Evolutionary conservation across 2,797 vertebrate species (phyloP).

Genomic region (Diplodus puntazzo): DNA sequence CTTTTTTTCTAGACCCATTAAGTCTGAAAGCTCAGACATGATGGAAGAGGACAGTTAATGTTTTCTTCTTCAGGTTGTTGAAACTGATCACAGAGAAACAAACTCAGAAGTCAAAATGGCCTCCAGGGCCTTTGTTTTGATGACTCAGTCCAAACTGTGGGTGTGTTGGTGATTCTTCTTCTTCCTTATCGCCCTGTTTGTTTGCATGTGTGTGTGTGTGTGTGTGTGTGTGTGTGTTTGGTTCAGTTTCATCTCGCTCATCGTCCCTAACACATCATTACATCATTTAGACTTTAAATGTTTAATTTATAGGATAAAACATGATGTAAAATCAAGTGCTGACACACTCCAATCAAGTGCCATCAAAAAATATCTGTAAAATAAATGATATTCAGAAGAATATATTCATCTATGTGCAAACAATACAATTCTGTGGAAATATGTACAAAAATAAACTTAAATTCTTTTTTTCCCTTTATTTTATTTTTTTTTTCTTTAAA

Average conservation of each 20-base stretch:
- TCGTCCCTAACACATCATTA: conserved; percentile 4
- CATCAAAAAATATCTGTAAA: not conserved
- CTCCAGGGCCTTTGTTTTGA: conserved; percentile 33
- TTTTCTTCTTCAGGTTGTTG: not conserved
- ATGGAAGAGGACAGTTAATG: not conserved
- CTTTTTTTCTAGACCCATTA: not conserved
- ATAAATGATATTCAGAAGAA: too few relatives aligned
- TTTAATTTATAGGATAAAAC: not conserved
- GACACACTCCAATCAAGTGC: not conserved
- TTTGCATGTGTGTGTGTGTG: conserved; percentile 29
- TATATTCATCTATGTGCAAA: too few relatives aligned
- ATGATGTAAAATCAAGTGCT: not conserved
- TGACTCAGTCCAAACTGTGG: conserved; percentile 63
- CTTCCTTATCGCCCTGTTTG: conserved; percentile 24
- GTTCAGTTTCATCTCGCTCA: not conserved
- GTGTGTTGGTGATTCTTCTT: conserved; percentile 52
- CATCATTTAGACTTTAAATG: not conserved
- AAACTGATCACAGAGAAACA: conserved; percentile 19
- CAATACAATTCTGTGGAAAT: too few relatives aligned
- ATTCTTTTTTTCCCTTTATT: too few relatives aligned
- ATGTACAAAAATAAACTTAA: too few relatives aligned
- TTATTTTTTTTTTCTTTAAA: too few relatives aligned
- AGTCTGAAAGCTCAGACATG: not conserved
- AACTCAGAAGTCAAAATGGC: conserved; percentile 40
- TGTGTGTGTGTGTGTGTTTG: conserved; percentile 13